Evolutionary conservation across 1,140 invertebrate species (phyloP), one percentile per base, ranked within the genome.

Genomic region (Diploscapter pachys): DNA sequence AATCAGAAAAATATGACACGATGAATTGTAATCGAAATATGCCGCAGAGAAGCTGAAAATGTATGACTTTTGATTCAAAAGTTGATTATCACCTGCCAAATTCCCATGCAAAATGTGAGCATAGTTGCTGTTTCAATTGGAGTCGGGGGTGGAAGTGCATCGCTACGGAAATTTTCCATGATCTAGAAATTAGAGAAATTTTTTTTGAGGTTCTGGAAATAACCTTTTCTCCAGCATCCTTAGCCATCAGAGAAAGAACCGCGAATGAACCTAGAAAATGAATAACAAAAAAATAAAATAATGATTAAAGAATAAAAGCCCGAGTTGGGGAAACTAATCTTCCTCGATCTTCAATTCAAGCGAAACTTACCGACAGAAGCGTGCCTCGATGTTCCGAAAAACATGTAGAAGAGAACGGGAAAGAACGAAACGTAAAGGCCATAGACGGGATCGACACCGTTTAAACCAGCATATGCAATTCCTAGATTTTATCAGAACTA

Each of bases 401-500:
- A 81, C 72, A 83, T 84, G 73, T 87, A 87, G 52, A 86, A 76
- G 3, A 86, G 55, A 3, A 83, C 80, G 52, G 85, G 80, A 72
- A 87, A 87, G 72, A 87, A 83, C 5, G 86, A 86, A 8, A 81
- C 82, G 72, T 87, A 87, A 4, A 87, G 78, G 49, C 87, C 87
- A 69, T 83, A 83, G 31, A 87, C 83, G 1, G 86, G 85, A 6
- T 85, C 81, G n/a, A 87, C 73, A n/a, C 81, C 81, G 2, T 83
- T 84, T 50, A 87, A 75, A 49, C 81, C 66, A 56, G 85, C 82
- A 79, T 86, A 87, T 3, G 85, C 85, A 82, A 87, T 82, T 67
- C 82, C 80, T 76, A 31, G 31, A 31, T 31, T 31, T 31, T 31
- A 31, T 31, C 31, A 31, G 31, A 31, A 31, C 31, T 31, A 31